These are phyloP conservation scores for Napeogenes sylphis DNA, from an alignment of 2,888 invertebrate species.

Conservation along the genomic window DNA sequence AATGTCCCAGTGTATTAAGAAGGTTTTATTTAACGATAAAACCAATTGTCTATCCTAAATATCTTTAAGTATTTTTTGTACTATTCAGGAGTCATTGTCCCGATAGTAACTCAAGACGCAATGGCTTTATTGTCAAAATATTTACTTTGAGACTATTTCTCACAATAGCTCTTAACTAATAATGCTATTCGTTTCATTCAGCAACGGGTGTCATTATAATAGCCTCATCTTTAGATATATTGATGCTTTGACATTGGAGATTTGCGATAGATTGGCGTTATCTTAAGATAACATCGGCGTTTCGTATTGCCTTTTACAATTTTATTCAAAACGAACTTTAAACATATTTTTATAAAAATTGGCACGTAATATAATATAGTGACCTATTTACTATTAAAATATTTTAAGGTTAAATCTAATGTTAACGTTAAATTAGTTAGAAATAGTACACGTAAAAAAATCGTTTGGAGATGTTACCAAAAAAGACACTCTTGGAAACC, in stretches of 20 bases:
- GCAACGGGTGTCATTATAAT: slow-evolving; percentile 64
- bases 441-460: background rate
- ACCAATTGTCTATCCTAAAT: slow-evolving; percentile 24
- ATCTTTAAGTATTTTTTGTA: slow-evolving; percentile 42
- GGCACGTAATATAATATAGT: too few species aligned
- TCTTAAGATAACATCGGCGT: slow-evolving; percentile 59
- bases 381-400: too few species aligned
- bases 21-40: slow-evolving; percentile 5
- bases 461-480: slow-evolving; percentile 3
- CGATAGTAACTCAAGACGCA: slow-evolving; percentile 69
- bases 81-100: slow-evolving; percentile 56
- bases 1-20: too few species aligned
- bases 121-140: slow-evolving; percentile 73
- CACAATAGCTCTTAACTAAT: slow-evolving; percentile 67
- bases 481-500: slow-evolving; percentile 24
- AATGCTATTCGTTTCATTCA: slow-evolving; percentile 61
- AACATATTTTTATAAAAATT: background rate
- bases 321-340: background rate
- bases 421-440: too few species aligned
- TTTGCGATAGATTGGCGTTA: slow-evolving; percentile 31
- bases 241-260: slow-evolving; percentile 27
- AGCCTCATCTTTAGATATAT: slow-evolving; percentile 42
- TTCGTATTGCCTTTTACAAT: slow-evolving; percentile 50
- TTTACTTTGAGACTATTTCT: slow-evolving; percentile 60
- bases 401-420: too few species aligned